These are phyloP conservation scores for Xiphorhynchus elegans DNA, from an alignment of 2,113 vertebrate species.

Conservation along the genomic window DNA sequence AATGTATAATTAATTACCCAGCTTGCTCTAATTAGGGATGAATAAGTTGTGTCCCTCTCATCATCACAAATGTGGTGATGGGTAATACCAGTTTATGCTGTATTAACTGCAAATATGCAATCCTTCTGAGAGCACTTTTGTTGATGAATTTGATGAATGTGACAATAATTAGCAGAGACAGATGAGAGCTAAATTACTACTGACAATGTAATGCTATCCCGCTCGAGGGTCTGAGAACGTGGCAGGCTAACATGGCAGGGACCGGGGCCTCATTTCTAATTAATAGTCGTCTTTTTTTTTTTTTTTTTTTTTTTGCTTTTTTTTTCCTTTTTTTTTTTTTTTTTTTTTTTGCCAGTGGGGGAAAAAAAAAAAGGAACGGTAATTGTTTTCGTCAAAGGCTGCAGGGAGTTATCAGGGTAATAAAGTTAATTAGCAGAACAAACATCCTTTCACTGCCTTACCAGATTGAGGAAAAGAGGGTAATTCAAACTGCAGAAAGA, in stretches of 20 bases:
- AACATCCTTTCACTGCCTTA: constrained; percentile 91
- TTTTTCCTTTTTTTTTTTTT: constrained; percentile 11
- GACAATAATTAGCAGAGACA: constrained; percentile 99
- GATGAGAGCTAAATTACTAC: constrained; percentile 99
- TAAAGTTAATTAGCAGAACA: constrained; percentile 99
- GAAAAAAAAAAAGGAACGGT: constrained; percentile 79
- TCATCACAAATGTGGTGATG: constrained; percentile 94
- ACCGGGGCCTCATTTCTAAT: constrained; percentile 88
- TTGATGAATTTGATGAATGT: constrained; percentile 99
- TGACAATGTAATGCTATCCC: constrained; percentile 98
- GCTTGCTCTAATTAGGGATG: constrained; percentile 99
- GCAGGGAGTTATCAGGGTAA: constrained; percentile 99
- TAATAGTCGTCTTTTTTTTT: constrained; percentile 77
- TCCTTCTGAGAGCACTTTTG: constrained; percentile 98
- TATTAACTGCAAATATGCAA: constrained; percentile 99
- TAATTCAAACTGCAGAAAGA: constrained; percentile 88
- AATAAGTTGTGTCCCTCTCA: constrained; percentile 98
- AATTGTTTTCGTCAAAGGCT: constrained; percentile 99
- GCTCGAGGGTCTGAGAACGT: constrained; percentile 92
- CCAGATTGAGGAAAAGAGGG: constrained; percentile 86
- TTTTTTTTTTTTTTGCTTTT: neutral
- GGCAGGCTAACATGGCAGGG: constrained; percentile 87
- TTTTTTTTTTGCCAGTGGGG: constrained; percentile 69
- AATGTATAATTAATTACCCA: constrained; percentile 99
- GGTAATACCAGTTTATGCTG: constrained; percentile 98